Conservation (phyloP, 2,888 invertebrate genomes). For the Gibbula magus region DNA sequence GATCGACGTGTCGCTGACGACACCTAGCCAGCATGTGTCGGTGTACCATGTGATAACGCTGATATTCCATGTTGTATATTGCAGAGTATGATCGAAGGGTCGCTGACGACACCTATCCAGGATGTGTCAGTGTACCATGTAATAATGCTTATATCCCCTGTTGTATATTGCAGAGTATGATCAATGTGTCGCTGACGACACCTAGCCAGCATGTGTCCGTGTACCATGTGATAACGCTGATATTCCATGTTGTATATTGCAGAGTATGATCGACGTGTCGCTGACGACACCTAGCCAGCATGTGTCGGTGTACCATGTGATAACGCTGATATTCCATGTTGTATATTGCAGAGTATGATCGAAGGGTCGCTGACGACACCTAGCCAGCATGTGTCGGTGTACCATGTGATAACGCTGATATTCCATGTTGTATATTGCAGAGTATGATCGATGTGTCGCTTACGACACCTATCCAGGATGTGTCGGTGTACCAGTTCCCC, state of each 20-base stretch:
- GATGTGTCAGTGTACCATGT: constrained; percentile 83
- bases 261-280: constrained; percentile 86
- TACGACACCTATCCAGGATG: constrained; percentile 86
- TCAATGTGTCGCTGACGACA: constrained; percentile 84
- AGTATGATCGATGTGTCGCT: constrained; percentile 86
- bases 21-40: constrained; percentile 86
- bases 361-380: neutral
- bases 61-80: constrained; percentile 59
- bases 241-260: constrained; percentile 64
- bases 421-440: constrained; percentile 76
- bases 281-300: constrained; percentile 86
- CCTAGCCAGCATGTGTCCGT: constrained; percentile 87
- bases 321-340: neutral
- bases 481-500: constrained; percentile 84
- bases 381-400: neutral
- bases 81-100: constrained; percentile 85
- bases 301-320: constrained; percentile 81
- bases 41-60: constrained; percentile 79
- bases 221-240: constrained; percentile 75
- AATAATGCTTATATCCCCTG: too few relatives aligned
- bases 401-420: neutral
- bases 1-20: constrained; percentile 85
- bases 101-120: constrained; percentile 85
- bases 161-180: constrained; percentile 81
- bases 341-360: neutral